A percentile compares a stretch with the other conserved stretches of the same genome.
Conservation (phyloP, 2,797 vertebrate species). For the Acipenser transmontanus region DNA sequence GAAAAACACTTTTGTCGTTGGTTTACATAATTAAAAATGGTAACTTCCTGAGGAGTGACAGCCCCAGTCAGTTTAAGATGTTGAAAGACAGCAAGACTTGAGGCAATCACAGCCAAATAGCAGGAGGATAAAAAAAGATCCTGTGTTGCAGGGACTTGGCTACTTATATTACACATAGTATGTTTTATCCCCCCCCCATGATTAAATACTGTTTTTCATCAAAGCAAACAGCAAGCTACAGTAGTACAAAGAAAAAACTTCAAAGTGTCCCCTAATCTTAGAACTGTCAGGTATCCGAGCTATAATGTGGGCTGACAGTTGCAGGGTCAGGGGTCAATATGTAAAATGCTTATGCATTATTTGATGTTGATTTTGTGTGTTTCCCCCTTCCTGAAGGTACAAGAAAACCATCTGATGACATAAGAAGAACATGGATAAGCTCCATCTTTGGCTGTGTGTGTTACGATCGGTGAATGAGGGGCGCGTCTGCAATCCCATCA, state of each 20-base stretch:
- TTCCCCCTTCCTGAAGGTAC: not conserved
- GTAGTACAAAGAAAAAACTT: constrained; percentile 2
- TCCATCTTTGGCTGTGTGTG: too few species aligned
- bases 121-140: constrained; percentile 1
- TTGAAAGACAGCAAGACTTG: not conserved
- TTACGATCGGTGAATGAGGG: too few species aligned
- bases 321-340: constrained; percentile 5
- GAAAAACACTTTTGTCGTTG: not conserved
- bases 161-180: not conserved
- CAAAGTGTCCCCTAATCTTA: not conserved
- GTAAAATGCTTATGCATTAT: not conserved
- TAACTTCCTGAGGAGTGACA: not conserved
- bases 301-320: constrained; percentile 2
- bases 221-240: constrained; percentile 7
- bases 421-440: too few species aligned
- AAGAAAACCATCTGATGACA: too few species aligned
- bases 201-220: not conserved
- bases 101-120: not conserved
- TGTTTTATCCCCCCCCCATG: not conserved
- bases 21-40: not conserved
- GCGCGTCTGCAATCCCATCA: too few species aligned
- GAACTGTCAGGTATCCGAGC: not conserved
- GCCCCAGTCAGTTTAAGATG: not conserved
- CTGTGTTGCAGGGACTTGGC: not conserved
- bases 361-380: constrained; percentile 1